Base-by-base conservation (phyloP, 1,140 invertebrate genomes). In the Tetranychus cinnabarinus region DNA sequence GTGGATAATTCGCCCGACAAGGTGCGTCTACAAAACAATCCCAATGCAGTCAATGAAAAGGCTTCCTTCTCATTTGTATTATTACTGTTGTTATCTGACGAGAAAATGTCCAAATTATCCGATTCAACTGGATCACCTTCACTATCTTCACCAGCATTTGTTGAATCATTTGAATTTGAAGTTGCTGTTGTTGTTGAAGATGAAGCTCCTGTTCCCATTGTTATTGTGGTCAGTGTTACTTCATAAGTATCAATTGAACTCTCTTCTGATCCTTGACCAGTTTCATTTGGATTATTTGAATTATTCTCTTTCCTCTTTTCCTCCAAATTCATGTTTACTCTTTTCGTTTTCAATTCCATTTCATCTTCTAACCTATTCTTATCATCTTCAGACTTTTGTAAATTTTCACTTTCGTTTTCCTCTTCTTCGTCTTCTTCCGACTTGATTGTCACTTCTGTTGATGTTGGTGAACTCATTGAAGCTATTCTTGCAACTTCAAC, bases 1-100 rank as follows among this genome's bases (percentile, higher is more conserved):
- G 67, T 68, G 2, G 67, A 66, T 1, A 67, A 56, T 57, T 68
- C 67, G 2, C 63, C 65, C 2, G 58, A 63, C n/a, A 56, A 45
- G 36, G 39, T 39, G 33, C 47, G 35, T 54, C 45, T 46, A 34
- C 48, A 61, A 37, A 61, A 42, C 12, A 45, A 3, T 10, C 13
- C 58, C 36, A 36, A 7, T 34, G 15, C 56, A 7, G 48, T 10
- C 8, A 57, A 33, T 10, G 33, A 35, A 36, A 57, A 39, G 4
- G 7, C 56, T n/a, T 42, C 10, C 39, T 42, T 10, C 5, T 5
- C 39, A 13, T 8, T n/a, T 23, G 50, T n/a, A 23, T 52, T 33
- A 15, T 57, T 33, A 13, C 35, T 23, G 10, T 37, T 59, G 2
- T 59, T 39, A 36, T 15, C 37, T n/a, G 7, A n/a, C 4, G 23